These are phyloP conservation scores for Aurelia sp. DNA, from an alignment of 30 jellyfish, hydroid and myxozoan genomes.

Conservation along the genomic window DNA sequence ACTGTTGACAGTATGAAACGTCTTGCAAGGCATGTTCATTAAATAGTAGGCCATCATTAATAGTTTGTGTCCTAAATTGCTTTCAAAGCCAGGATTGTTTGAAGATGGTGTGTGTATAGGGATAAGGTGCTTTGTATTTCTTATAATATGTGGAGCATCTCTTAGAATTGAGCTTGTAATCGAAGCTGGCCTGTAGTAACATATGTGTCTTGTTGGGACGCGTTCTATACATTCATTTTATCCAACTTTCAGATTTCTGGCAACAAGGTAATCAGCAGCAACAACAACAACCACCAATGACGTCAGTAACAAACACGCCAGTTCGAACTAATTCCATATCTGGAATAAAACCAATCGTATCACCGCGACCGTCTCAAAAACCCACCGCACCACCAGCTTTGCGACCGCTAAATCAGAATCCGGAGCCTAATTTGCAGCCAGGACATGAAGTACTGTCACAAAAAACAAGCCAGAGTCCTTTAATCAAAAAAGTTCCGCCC, in stretches of 20 bases:
- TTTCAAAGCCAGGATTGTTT: too few relatives aligned
- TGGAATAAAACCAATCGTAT: slow-evolving; percentile 52
- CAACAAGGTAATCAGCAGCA: slow-evolving; percentile 52
- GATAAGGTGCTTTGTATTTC: too few relatives aligned
- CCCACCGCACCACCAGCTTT: slow-evolving; percentile 3
- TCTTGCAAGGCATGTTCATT: too few relatives aligned
- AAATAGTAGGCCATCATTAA: too few relatives aligned
- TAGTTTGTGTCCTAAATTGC: too few relatives aligned
- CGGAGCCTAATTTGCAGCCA: neutral
- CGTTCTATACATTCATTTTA: neutral
- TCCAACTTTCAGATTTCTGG: slow-evolving; percentile 69
- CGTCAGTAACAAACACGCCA: slow-evolving; percentile 45
- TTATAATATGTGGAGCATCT: too few relatives aligned
- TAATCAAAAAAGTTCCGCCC: slow-evolving; percentile 78
- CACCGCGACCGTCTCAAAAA: slow-evolving; percentile 73
- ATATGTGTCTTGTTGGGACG: neutral
- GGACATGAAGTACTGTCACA: neutral
- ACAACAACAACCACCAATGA: slow-evolving; percentile 25
- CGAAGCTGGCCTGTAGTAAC: too few relatives aligned
- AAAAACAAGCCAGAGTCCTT: slow-evolving; percentile 13
- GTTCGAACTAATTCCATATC: slow-evolving; percentile 39
- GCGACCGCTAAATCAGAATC: neutral
- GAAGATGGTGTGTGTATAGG: too few relatives aligned
- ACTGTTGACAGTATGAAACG: too few relatives aligned
- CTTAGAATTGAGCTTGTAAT: too few relatives aligned